Evolutionary conservation across 2,113 vertebrate genomes (phyloP).

Genomic region (Misgurnus mizolepis): DNA sequence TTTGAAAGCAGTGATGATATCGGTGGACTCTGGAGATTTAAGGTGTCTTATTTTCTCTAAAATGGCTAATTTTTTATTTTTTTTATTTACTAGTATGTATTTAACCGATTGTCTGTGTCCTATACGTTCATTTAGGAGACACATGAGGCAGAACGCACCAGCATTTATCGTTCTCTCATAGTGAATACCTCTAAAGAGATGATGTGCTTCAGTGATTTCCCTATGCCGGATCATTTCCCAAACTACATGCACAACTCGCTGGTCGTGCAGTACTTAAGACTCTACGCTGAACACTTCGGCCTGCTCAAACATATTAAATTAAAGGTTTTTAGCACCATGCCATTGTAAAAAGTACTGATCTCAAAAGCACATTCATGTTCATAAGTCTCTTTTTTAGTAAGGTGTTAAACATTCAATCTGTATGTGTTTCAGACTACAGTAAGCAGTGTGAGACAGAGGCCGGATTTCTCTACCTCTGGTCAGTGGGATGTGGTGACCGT

Average conservation of each 20-base stretch:
- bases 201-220: slow-evolving; percentile 93
- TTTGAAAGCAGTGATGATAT: slow-evolving; percentile 85
- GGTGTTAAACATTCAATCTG: background rate
- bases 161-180: slow-evolving; percentile 85
- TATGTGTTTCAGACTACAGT: slow-evolving; percentile 74
- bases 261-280: slow-evolving; percentile 82
- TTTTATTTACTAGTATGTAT: too few species aligned
- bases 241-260: slow-evolving; percentile 86
- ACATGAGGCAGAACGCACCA: slow-evolving; percentile 72
- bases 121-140: slow-evolving; percentile 69
- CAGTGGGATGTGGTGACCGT: slow-evolving; percentile 85
- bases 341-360: too few species aligned
- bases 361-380: too few species aligned
- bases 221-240: slow-evolving; percentile 82
- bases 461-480: slow-evolving; percentile 79
- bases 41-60: slow-evolving; percentile 61
- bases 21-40: slow-evolving; percentile 88
- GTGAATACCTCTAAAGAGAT: slow-evolving; percentile 90
- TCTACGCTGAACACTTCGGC: slow-evolving; percentile 54
- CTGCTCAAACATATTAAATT: slow-evolving; percentile 80
- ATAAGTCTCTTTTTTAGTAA: too few species aligned
- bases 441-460: slow-evolving; percentile 64
- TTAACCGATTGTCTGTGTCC: background rate
- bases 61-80: too few species aligned
- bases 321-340: slow-evolving; percentile 61